These are phyloP conservation scores for Anguilla obscura DNA, from an alignment of 2,797 vertebrate genomes.

Conservation along the genomic window DNA sequence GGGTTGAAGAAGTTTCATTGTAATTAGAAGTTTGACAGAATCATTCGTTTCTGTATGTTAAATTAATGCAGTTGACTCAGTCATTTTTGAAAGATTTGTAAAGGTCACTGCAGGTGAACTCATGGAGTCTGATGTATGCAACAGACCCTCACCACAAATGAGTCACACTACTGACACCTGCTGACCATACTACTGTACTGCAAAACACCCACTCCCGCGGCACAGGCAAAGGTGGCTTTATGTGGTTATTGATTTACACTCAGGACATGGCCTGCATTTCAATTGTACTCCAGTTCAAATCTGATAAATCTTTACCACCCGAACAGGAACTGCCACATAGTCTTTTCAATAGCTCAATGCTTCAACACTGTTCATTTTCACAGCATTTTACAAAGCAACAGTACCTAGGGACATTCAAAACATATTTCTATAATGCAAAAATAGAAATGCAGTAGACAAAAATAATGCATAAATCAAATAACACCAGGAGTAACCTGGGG, in stretches of 20 bases:
- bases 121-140: neutral
- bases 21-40: conserved; percentile 16
- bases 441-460: neutral
- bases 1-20: neutral
- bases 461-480: neutral
- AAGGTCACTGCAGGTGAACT: conserved; percentile 11
- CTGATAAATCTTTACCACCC: neutral
- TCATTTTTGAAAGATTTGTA: neutral
- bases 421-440: neutral
- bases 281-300: neutral
- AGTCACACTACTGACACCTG: conserved; percentile 60
- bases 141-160: neutral
- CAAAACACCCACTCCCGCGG: conserved; percentile 35
- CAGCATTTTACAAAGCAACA: neutral
- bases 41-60: neutral
- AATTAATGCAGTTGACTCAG: neutral
- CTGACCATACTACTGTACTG: conserved; percentile 55
- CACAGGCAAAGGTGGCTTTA: neutral
- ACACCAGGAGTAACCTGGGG: neutral
- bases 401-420: neutral
- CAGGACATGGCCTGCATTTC: neutral
- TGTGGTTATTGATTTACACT: neutral
- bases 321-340: neutral
- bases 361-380: neutral
- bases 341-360: neutral